Conservation (phyloP, 1,140 invertebrate genomes). For the Helicoverpa zea region DNA sequence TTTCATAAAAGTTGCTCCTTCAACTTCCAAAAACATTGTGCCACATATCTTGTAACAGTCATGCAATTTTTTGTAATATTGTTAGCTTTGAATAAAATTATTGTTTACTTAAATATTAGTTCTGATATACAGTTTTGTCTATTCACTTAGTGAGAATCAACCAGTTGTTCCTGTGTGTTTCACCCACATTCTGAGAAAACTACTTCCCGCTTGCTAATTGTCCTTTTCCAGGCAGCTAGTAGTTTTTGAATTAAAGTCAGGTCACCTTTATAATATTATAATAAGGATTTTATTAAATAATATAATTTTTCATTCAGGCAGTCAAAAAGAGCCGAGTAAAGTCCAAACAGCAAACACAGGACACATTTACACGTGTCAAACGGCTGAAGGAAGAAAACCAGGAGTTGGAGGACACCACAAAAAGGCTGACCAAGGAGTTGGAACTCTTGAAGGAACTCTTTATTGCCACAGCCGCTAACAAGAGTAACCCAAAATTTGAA, state of each 20-base stretch:
- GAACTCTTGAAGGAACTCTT: slow-evolving; percentile 31
- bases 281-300: not conserved
- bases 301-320: not conserved
- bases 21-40: not conserved
- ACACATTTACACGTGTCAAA: slow-evolving; percentile 22
- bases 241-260: no score
- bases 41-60: not conserved
- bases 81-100: not conserved
- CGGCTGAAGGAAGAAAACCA: slow-evolving; percentile 29
- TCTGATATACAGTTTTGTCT: not conserved
- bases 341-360: slow-evolving; percentile 28
- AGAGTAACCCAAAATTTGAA: slow-evolving; percentile 3
- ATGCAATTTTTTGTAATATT: slow-evolving; percentile 16
- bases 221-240: no score
- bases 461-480: slow-evolving; percentile 15
- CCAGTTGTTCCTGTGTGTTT: no score
- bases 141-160: no score
- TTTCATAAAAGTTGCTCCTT: not conserved
- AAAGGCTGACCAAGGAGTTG: slow-evolving; percentile 21
- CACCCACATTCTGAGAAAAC: no score
- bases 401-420: slow-evolving; percentile 24
- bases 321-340: slow-evolving; percentile 26
- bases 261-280: no score
- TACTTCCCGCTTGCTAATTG: no score
- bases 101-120: no score